Percentiles rank a stretch among this genome's conserved stretches.
Conservation (phyloP, 2,797 vertebrate species). For the Hippoglossus hippoglossus region DNA sequence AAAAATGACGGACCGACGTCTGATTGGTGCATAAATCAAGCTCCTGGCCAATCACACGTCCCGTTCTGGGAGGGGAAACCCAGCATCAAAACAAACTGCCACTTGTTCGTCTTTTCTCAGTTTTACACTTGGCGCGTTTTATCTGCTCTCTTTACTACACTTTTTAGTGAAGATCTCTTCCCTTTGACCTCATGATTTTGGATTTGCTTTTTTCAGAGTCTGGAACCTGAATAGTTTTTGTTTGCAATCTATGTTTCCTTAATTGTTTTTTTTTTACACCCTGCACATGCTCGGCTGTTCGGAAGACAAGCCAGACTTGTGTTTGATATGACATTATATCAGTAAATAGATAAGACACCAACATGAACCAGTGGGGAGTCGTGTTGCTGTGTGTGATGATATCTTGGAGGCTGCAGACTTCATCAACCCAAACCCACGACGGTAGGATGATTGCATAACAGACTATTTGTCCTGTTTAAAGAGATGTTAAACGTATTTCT, state of each 20-base stretch:
- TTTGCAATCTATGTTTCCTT: not conserved
- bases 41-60: conserved; percentile 70
- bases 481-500: not conserved
- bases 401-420: conserved; percentile 50
- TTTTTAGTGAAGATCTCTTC: not conserved
- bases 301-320: conserved; percentile 5
- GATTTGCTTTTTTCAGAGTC: conserved; percentile 11
- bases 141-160: conserved; percentile 5
- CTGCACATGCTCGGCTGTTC: not conserved
- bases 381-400: conserved; percentile 64
- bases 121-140: conserved; percentile 49
- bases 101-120: conserved; percentile 59
- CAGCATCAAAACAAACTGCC: conserved; percentile 63
- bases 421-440: conserved; percentile 76
- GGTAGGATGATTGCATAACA: conserved; percentile 63
- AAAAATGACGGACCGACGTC: conserved; percentile 60
- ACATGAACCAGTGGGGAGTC: conserved; percentile 70
- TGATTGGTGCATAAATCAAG: conserved; percentile 69
- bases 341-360: conserved; percentile 43
- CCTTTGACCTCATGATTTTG: not conserved
- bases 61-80: conserved; percentile 67
- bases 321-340: conserved; percentile 54
- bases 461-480: not conserved
- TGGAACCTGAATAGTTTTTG: not conserved
- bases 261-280: not conserved